Evolutionary conservation across 1,140 invertebrate species (phyloP), one percentile per base, ranked within the genome.

Genomic region (Lepidurus arcticus): DNA sequence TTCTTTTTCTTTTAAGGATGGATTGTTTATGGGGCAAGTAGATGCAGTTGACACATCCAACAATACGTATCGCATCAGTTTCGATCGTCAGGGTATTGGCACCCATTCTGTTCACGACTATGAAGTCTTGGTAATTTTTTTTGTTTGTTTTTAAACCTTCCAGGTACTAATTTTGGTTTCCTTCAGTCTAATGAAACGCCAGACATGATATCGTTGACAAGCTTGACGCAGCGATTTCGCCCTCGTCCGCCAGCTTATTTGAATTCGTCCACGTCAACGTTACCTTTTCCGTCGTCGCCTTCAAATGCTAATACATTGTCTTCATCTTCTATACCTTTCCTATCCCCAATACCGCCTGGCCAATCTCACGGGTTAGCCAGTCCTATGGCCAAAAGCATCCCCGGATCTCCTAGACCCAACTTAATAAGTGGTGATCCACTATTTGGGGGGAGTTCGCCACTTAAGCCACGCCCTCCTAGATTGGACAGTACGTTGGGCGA

Each of bases 11-110:
- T 76, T 76, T 3, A 24, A 76, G 86, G 97, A 99, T 88, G 97
- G 98, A 16, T 88, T 99, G 42, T 99, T 98, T 83, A 96, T 93
- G 77, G 98, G 97, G 8, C 93, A 91, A 65, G 95, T 99, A 80
- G 97, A 98, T 86, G 98, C 96, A 47, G 92, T 98, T n/a, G 96
- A 98, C 84, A 97, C 96, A 1, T 92, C 95, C 6, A 96, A 97
- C 83, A 96, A 97, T 83, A 96, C 94, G n/a, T 99, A 99, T 84
- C 89, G 98, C 82, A 95, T 99, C 78, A 96, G 94, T 1, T 99
- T 99, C 87, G 97, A 99, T 84, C 88, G 96, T 79, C 90, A 90
- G 73, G 96, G 95, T 13, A 87, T 99, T 43, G 97, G 97, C 7
- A 98, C 96, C 11, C 95, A 97, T 85, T 97, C 96, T 77, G 94